Evolutionary conservation across 2,797 vertebrate genomes (phyloP).

Genomic region (Rhabdophis nuchalis): DNA sequence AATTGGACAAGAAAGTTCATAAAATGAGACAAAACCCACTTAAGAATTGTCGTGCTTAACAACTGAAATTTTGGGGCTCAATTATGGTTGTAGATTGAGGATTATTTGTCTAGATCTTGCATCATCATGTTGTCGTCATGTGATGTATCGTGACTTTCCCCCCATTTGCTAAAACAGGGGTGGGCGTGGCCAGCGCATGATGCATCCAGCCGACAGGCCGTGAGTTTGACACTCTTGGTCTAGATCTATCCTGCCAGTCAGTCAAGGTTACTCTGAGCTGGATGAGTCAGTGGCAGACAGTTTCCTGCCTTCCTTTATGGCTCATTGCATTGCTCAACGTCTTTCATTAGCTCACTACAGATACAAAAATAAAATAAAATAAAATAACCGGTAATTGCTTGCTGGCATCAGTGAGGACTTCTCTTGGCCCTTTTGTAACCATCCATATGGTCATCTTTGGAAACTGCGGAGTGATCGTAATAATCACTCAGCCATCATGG

Average conservation of each 20-base stretch:
- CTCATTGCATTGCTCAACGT: background rate
- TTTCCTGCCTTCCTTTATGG: background rate
- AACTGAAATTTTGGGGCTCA: too few species aligned
- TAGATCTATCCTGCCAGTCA: background rate
- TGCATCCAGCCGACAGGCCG: background rate
- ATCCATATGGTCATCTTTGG: background rate
- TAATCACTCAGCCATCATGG: background rate
- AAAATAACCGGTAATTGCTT: background rate
- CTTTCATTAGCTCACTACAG: background rate
- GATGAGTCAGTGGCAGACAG: too few species aligned
- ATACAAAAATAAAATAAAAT: too few species aligned
- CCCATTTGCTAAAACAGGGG: too few species aligned
- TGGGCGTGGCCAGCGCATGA: too few species aligned
- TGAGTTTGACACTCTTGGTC: too few species aligned
- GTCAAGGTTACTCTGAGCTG: background rate
- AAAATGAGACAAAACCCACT: too few species aligned
- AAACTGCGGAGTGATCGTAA: background rate
- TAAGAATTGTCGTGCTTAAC: too few species aligned
- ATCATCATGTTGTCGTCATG: too few species aligned
- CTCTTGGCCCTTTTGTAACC: background rate
- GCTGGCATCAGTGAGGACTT: background rate
- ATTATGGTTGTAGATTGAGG: too few species aligned
- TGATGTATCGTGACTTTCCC: too few species aligned
- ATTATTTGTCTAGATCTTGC: background rate
- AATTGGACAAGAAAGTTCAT: too few species aligned